Evolutionary conservation across 2,888 invertebrate genomes (phyloP).

Genomic region (Aproaerema taeniolella): DNA sequence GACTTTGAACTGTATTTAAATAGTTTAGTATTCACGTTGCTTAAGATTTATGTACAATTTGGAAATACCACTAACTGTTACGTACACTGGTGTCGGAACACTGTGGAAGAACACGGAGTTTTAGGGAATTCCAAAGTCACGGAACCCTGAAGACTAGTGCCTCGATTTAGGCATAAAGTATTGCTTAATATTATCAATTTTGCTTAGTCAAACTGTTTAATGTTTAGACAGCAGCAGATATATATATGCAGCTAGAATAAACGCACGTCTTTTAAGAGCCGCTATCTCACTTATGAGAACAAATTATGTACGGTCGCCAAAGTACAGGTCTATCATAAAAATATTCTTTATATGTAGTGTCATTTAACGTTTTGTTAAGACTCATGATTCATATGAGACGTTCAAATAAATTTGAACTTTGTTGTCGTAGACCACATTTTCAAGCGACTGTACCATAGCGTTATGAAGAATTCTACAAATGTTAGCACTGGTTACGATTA

Average conservation of each 20-base stretch:
- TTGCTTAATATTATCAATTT: conserved; percentile 3
- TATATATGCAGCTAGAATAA: conserved; percentile 1
- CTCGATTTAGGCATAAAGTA: conserved; percentile 6
- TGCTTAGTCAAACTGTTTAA: background rate
- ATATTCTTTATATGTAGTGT: too few species aligned
- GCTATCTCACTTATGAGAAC: too few species aligned
- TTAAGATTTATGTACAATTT: conserved; percentile 25
- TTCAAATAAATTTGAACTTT: too few species aligned
- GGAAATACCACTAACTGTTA: conserved; percentile 21
- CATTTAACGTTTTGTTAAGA: too few species aligned
- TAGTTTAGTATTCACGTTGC: conserved; percentile 30
- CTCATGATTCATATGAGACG: too few species aligned
- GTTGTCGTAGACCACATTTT: too few species aligned
- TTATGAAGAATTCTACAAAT: conserved; percentile 7
- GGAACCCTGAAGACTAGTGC: conserved; percentile 5
- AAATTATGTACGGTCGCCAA: too few species aligned
- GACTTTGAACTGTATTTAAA: conserved; percentile 29
- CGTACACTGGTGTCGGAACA: conserved; percentile 17
- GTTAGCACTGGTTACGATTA: conserved; percentile 6
- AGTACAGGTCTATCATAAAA: too few species aligned
- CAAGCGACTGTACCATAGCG: conserved; percentile 13
- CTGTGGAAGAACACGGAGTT: conserved; percentile 26
- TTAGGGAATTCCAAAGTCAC: conserved; percentile 44
- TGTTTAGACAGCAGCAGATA: conserved; percentile 19
- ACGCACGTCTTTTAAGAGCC: too few species aligned